Evolutionary conservation across 2,888 invertebrate species (phyloP), one percentile per base, ranked within the genome.

Genomic region (Phoronis australis): DNA sequence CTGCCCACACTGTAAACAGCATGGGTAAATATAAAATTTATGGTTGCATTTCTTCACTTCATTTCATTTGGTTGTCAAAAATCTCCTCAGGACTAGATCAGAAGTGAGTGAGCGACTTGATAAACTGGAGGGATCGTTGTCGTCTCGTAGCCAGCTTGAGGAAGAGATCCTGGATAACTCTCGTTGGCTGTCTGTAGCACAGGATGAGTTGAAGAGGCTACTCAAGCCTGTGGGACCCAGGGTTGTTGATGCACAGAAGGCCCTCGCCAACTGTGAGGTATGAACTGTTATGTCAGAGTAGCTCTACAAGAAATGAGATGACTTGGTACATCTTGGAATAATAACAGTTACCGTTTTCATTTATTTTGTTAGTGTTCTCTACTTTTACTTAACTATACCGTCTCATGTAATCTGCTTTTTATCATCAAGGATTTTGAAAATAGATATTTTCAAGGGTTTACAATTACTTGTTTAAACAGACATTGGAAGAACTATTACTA

Each of bases 1-100:
- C 87, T 76, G 80, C 89, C 12, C 78, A 90, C 12, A 85, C 87
- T 72, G 85, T 86, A 15, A 83, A 93, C 52, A 87, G 84, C 65
- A 83, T 86, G 42, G 89, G 91, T 62, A 94, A 95, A 77, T 82
- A 82, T 40, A 87, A 88, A 52, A 82, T 89, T 42, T 86, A 61
- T 63, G 68, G 66, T 51, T 24, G 42, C 22, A 21, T 18, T 35
- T 5, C 21, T n/a, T n/a, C 21, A 9, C 15, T 9, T n/a, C 18
- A 20, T n/a, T 26, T 18, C 20, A 24, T 41, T 22, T 23, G 2
- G 2, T 12, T 38, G 21, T n/a, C n/a, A n/a, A n/a, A n/a, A n/a
- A n/a, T n/a, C n/a, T n/a, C n/a, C n/a, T n/a, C n/a, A n/a, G n/a
- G n/a, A n/a, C n/a, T n/a, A n/a, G n/a, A n/a, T n/a, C n/a, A n/a